Conservation (phyloP, 2,888 invertebrate species). For the Allophyes oxyacanthae region DNA sequence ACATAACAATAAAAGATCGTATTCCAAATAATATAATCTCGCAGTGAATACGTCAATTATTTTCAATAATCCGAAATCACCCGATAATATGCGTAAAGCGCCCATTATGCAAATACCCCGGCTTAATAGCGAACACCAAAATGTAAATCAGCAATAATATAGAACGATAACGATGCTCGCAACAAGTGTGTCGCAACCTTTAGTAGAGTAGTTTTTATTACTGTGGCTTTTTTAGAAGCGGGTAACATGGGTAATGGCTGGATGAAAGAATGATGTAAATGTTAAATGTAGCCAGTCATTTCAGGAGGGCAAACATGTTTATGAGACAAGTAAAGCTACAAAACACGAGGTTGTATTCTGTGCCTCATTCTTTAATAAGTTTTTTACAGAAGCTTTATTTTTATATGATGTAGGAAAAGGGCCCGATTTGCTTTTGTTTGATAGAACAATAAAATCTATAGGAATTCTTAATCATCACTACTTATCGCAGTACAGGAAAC, state of each 20-base stretch:
- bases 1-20: conserved; percentile 18
- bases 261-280: neutral
- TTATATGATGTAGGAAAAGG: no score
- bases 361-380: no score
- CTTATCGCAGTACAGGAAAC: no score
- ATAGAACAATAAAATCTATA: no score
- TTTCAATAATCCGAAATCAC: conserved; percentile 67
- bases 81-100: conserved; percentile 58
- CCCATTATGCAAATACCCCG: conserved; percentile 70
- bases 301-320: no score
- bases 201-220: conserved; percentile 38
- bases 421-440: no score
- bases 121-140: conserved; percentile 64
- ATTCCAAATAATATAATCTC: conserved; percentile 25
- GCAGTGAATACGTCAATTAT: conserved; percentile 44
- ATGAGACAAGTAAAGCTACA: no score
- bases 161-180: conserved; percentile 49
- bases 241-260: neutral
- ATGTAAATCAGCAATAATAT: conserved; percentile 69
- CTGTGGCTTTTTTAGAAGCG: conserved; percentile 3
- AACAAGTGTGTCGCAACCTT: conserved; percentile 58
- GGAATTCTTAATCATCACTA: no score
- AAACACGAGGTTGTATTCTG: no score
- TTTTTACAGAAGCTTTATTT: no score
- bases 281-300: no score